These are phyloP conservation scores for Colius striatus DNA, from an alignment of 2,113 vertebrate species.

Conservation along the genomic window DNA sequence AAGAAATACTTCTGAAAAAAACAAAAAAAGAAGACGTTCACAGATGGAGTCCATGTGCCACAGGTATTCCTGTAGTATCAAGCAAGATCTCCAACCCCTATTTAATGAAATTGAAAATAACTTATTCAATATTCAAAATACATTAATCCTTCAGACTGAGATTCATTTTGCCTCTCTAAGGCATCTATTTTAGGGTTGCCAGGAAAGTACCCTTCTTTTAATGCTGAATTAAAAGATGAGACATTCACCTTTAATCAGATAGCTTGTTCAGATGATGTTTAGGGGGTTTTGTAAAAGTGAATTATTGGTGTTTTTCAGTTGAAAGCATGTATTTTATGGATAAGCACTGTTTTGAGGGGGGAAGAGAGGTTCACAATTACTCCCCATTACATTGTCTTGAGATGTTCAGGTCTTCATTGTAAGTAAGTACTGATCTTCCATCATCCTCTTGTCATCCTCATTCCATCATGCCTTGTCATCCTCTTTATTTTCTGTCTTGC, in stretches of 20 bases:
- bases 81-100: background rate
- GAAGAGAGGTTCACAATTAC: background rate
- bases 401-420: background rate
- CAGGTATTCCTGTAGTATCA: background rate
- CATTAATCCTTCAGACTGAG: background rate
- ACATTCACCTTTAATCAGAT: background rate
- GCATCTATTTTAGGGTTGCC: background rate
- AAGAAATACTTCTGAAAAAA: background rate
- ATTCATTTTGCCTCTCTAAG: background rate
- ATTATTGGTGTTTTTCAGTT: background rate
- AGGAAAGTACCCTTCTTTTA: background rate
- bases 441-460: too few relatives aligned
- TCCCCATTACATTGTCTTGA: background rate
- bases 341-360: background rate
- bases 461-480: background rate
- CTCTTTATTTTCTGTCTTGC: background rate
- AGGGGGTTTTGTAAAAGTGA: accelerated
- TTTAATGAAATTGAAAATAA: background rate
- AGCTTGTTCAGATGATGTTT: background rate
- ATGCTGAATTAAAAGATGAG: background rate
- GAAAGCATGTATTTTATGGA: background rate
- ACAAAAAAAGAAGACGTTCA: background rate
- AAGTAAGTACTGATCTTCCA: too few relatives aligned
- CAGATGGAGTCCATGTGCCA: background rate
- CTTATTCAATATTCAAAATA: background rate